Evolutionary conservation across 2,888 invertebrate species (phyloP).

Genomic region (Hypolimnas misippus): DNA sequence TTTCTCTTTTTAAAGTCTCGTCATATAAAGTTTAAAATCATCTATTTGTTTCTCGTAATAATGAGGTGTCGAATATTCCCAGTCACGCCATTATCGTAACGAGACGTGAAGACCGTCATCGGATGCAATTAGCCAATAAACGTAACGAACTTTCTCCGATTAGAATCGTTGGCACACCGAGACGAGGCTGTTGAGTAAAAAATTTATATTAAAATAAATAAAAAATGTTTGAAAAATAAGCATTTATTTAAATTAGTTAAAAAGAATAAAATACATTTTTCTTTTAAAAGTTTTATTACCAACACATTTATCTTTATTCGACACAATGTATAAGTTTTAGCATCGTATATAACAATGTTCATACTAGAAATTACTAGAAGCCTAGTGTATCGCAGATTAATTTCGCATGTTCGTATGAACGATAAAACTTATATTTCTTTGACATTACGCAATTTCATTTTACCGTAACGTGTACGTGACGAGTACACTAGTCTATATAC

Average conservation of each 20-base stretch:
- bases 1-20: too few species aligned
- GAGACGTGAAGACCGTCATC: conserved; percentile 10
- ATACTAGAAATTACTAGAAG: background rate
- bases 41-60: background rate
- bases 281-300: too few species aligned
- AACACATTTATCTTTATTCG: too few species aligned
- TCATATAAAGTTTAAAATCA: too few species aligned
- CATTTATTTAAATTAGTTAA: too few species aligned
- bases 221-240: too few species aligned
- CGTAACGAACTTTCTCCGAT: conserved; percentile 31
- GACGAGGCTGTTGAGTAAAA: background rate
- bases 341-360: background rate
- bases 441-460: conserved; percentile 18
- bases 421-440: conserved; percentile 15
- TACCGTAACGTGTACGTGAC: background rate
- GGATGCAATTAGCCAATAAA: conserved; percentile 29
- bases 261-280: too few species aligned
- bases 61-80: background rate
- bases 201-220: background rate
- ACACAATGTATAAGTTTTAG: too few species aligned
- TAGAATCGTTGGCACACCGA: background rate
- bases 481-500: background rate
- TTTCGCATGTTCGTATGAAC: conserved; percentile 11
- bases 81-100: conserved; percentile 13
- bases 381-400: conserved; percentile 20